These are phyloP conservation scores for Molanna angustata DNA, from an alignment of 2,888 invertebrate species.

Conservation along the genomic window DNA sequence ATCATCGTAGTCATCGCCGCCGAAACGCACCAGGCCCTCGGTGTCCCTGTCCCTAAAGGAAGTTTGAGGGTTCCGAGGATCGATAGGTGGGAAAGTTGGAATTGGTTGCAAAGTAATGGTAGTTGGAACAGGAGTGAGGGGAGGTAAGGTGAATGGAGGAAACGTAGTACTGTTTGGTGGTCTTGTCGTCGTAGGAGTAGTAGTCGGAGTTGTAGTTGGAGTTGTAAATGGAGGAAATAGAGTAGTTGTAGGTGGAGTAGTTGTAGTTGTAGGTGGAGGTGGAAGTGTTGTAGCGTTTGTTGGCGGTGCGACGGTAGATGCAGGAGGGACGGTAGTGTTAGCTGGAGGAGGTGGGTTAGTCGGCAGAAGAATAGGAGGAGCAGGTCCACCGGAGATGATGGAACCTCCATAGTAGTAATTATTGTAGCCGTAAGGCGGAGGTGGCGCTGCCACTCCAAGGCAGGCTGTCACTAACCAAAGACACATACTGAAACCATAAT, in stretches of 20 bases:
- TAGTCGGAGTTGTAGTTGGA: slow-evolving; percentile 33
- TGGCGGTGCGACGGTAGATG: slow-evolving; percentile 23
- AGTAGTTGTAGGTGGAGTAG: slow-evolving; percentile 23
- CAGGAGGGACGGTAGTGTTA: slow-evolving; percentile 4
- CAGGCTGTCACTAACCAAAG: slow-evolving; percentile 53
- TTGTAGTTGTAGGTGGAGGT: slow-evolving; percentile 13
- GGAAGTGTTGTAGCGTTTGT: slow-evolving; percentile 33
- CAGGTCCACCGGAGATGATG: slow-evolving; percentile 42
- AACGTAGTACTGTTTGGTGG: slow-evolving; percentile 23
- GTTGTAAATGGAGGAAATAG: slow-evolving; percentile 33
- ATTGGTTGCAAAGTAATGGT: slow-evolving; percentile 31
- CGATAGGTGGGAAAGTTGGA: slow-evolving; percentile 39
- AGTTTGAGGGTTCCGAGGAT: slow-evolving; percentile 42
- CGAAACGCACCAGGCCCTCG: slow-evolving; percentile 13
- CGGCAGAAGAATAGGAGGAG: slow-evolving; percentile 46
- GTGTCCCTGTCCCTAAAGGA: slow-evolving; percentile 34
- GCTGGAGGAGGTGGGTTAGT: neutral
- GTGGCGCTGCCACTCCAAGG: slow-evolving; percentile 46
- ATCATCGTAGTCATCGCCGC: slow-evolving; percentile 21
- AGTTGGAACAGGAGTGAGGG: slow-evolving; percentile 32
- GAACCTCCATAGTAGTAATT: neutral
- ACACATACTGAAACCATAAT: slow-evolving; percentile 41
- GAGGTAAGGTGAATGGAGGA: slow-evolving; percentile 14
- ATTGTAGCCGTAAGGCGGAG: slow-evolving; percentile 37
- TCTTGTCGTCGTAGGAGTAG: slow-evolving; percentile 25